These are phyloP conservation scores for Cacoxenus indagator DNA, from an alignment of 2,888 invertebrate genomes.

Conservation along the genomic window DNA sequence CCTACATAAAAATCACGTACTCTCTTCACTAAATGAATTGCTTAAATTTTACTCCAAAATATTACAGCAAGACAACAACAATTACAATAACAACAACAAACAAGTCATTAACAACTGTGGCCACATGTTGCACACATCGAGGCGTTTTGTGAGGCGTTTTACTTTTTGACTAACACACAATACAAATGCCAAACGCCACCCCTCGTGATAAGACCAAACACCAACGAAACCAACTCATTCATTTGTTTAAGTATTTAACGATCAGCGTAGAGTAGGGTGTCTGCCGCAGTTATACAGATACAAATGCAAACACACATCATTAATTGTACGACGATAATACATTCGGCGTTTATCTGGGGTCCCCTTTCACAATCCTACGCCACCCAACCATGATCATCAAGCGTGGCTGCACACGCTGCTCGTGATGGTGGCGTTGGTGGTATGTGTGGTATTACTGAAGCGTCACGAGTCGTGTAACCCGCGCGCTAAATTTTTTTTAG, in stretches of 20 bases:
- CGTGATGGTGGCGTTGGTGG: background rate
- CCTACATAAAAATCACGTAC: no score
- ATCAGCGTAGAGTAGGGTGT: conserved; percentile 37
- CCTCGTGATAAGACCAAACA: background rate
- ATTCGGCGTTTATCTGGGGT: background rate
- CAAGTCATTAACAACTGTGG: background rate
- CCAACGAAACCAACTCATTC: conserved; percentile 31
- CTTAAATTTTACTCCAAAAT: background rate
- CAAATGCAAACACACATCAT: background rate
- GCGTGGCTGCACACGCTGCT: background rate
- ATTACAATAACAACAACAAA: background rate
- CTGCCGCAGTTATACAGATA: background rate
- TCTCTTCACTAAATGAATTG: no score
- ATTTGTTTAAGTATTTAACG: conserved; percentile 57
- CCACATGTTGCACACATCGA: conserved; percentile 20
- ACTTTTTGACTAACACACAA: background rate
- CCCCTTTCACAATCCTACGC: background rate
- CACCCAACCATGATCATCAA: background rate
- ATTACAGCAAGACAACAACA: background rate
- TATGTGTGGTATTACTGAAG: background rate
- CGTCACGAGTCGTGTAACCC: conserved; percentile 13
- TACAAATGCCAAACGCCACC: background rate
- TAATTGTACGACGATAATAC: background rate
- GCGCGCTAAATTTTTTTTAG: background rate
- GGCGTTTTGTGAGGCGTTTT: background rate